Percentiles rank a stretch among this genome's conserved stretches.
Evolutionary conservation across 2,113 vertebrate species (phyloP).

Genomic region (Heloderma charlesbogerti): DNA sequence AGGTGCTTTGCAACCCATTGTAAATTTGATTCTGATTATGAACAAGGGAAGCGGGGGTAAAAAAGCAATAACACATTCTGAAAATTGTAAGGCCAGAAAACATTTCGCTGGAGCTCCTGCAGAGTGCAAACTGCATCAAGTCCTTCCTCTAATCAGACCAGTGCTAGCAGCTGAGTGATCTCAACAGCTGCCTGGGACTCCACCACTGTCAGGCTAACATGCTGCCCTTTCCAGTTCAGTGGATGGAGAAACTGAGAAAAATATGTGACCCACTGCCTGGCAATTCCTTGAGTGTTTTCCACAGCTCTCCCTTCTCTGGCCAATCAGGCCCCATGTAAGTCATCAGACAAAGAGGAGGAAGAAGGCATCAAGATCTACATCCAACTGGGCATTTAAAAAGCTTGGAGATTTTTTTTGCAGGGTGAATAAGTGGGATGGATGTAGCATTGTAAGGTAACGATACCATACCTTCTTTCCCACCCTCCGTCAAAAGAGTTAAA

Average conservation of each 20-base stretch:
- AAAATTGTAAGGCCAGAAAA: background rate
- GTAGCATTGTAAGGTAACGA: background rate
- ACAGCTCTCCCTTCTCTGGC: background rate
- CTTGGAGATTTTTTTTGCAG: too few relatives aligned
- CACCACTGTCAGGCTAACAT: background rate
- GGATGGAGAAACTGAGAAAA: background rate
- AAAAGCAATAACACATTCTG: background rate
- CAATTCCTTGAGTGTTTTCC: constrained; percentile 6
- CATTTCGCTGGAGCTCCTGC: background rate
- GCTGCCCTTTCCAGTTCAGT: background rate
- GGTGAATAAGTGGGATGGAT: background rate
- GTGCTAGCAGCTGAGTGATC: background rate
- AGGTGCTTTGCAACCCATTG: constrained; percentile 43
- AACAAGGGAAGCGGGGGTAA: constrained; percentile 45
- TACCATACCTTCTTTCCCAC: background rate
- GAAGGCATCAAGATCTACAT: background rate
- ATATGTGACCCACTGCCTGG: constrained; percentile 14
- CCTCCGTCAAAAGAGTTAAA: too few relatives aligned
- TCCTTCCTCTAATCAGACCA: background rate
- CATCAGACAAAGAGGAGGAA: background rate
- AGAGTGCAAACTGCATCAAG: background rate
- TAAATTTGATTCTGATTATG: constrained; percentile 50
- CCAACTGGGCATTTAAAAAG: background rate
- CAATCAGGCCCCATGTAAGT: background rate
- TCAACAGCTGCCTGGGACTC: background rate